Conservation (phyloP, 1,140 invertebrate species). For the Spodoptera litura region DNA sequence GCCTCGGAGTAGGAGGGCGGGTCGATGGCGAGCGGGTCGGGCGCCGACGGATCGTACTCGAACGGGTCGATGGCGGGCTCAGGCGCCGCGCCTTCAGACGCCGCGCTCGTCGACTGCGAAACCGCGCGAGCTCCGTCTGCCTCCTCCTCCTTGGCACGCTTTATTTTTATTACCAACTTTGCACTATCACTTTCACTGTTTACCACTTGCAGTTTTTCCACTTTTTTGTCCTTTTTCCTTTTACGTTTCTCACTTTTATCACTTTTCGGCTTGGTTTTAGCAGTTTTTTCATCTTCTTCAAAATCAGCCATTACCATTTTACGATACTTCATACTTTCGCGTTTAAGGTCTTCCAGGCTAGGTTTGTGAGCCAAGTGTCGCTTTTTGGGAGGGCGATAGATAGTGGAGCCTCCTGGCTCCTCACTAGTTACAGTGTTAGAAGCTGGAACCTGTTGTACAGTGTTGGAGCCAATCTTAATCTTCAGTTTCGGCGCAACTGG, state of each 20-base stretch:
- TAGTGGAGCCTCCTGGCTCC: conserved; percentile 85
- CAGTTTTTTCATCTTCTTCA: conserved; percentile 87
- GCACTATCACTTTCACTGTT: conserved; percentile 87
- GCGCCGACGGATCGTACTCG: conserved; percentile 82
- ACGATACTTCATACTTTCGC: conserved; percentile 95
- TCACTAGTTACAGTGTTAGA: conserved; percentile 50
- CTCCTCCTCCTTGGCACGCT: conserved; percentile 74
- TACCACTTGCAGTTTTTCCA: conserved; percentile 87
- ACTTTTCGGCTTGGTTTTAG: conserved; percentile 85
- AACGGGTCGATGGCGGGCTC: conserved; percentile 76
- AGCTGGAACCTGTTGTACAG: conserved; percentile 80
- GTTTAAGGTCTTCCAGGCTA: conserved; percentile 90
- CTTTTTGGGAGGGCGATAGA: conserved; percentile 92
- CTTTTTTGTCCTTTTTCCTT: conserved; percentile 89
- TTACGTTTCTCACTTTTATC: conserved; percentile 88
- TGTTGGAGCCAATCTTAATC: conserved; percentile 91
- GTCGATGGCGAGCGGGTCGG: conserved; percentile 80
- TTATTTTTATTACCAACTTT: conserved; percentile 88
- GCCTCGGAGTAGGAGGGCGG: conserved; percentile 78
- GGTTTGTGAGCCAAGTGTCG: conserved; percentile 88
- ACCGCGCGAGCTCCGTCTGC: conserved; percentile 43
- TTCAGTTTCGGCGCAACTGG: conserved; percentile 91
- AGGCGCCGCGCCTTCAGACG: conserved; percentile 58
- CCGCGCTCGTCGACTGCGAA: conserved; percentile 43
- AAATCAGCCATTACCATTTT: conserved; percentile 93